Percentiles rank a stretch among this genome's conserved stretches.
These are phyloP conservation scores for Megaustenia siamemsis DNA, from an alignment of 2,888 invertebrate genomes.

Conservation along the genomic window DNA sequence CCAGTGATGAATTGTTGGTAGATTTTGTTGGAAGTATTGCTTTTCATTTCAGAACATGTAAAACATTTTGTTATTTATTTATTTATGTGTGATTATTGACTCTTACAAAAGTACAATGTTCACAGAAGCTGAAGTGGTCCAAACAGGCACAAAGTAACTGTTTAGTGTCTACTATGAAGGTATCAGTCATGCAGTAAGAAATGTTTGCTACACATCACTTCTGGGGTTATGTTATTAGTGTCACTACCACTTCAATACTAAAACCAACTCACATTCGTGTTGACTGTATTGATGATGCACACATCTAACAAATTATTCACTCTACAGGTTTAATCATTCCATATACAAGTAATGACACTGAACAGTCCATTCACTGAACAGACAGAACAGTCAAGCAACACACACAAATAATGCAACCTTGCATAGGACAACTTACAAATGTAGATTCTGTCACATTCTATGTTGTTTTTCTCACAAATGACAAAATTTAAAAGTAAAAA, in stretches of 20 bases:
- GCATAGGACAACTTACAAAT: constrained; percentile 6
- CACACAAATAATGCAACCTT: constrained; percentile 27
- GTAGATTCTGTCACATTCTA: neutral
- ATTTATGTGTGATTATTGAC: too few relatives aligned
- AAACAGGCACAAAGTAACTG: neutral
- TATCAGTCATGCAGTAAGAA: constrained; percentile 47
- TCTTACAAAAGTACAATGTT: neutral
- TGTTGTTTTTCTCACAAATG: neutral
- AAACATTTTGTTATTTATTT: too few relatives aligned
- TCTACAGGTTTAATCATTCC: constrained; percentile 45
- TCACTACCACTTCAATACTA: constrained; percentile 25
- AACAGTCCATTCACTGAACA: constrained; percentile 43
- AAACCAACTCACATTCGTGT: constrained; percentile 12
- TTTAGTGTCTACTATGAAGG: neutral
- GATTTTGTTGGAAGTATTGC: too few relatives aligned
- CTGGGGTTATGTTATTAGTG: constrained; percentile 39
- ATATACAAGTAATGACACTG: constrained; percentile 40
- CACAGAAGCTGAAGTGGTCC: neutral
- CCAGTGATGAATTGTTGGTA: too few relatives aligned
- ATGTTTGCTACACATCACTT: constrained; percentile 30
- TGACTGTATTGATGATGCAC: constrained; percentile 15
- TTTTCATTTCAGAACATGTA: too few relatives aligned
- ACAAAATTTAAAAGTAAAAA: neutral
- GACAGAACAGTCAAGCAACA: constrained; percentile 49
- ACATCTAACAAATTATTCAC: constrained; percentile 37